Conservation (phyloP, 2,888 invertebrate species). For the Epirrhoe tristata region DNA sequence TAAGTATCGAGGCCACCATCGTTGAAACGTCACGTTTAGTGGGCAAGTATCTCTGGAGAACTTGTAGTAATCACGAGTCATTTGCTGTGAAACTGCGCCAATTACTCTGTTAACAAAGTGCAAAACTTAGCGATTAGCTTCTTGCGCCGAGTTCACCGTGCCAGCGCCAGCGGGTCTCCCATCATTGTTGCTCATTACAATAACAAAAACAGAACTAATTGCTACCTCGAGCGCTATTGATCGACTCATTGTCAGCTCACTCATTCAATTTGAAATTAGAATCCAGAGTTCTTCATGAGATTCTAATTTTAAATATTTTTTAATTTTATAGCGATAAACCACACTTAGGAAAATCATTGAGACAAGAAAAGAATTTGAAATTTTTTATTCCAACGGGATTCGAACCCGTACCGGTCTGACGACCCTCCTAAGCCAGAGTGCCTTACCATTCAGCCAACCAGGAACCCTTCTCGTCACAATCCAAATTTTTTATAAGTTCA, state of each 20-base stretch:
- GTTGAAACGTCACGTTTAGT: neutral
- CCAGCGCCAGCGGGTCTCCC: slow-evolving; percentile 21
- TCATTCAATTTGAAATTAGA: neutral
- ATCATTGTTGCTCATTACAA: slow-evolving; percentile 12
- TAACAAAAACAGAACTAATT: slow-evolving; percentile 14
- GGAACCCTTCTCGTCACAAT: no score
- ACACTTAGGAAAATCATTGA: no score
- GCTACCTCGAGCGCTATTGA: slow-evolving; percentile 3
- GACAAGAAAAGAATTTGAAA: no score
- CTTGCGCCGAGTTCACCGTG: slow-evolving; percentile 14
- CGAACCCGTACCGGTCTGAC: no score
- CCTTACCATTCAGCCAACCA: no score
- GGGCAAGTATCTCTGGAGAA: slow-evolving; percentile 13
- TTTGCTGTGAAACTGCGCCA: slow-evolving; percentile 21
- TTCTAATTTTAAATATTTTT: no score
- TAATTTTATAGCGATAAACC: no score
- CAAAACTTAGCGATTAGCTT: slow-evolving; percentile 16
- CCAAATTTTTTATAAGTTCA: no score
- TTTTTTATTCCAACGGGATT: no score
- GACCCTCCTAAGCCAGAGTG: no score
- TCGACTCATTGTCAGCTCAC: neutral
- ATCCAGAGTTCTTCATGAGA: neutral
- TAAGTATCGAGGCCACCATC: neutral
- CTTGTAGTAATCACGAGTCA: slow-evolving; percentile 9
- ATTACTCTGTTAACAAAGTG: slow-evolving; percentile 29